These are phyloP conservation scores for Xestoiulus laeticollis DNA, from an alignment of 2,888 invertebrate species.

Conservation along the genomic window DNA sequence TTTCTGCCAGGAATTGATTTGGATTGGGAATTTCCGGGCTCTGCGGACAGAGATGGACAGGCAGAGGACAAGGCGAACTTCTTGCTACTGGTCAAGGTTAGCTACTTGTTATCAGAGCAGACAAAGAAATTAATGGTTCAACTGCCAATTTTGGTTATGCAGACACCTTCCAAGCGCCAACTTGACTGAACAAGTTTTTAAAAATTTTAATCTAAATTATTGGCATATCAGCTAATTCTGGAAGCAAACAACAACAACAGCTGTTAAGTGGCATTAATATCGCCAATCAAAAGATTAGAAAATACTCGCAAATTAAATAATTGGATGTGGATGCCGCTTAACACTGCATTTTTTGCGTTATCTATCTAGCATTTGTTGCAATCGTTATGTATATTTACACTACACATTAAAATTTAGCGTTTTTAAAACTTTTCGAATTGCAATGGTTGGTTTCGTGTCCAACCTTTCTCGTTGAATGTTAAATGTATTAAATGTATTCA, in stretches of 20 bases:
- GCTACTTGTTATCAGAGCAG: slow-evolving; percentile 8
- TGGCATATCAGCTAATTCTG: background rate
- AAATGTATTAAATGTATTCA: background rate
- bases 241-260: background rate
- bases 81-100: slow-evolving; percentile 56
- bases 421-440: too few species aligned
- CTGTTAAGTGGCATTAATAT: background rate
- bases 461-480: too few species aligned
- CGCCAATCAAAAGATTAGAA: background rate
- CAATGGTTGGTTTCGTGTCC: too few species aligned
- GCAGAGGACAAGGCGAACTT: slow-evolving; percentile 57
- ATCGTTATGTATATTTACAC: too few species aligned
- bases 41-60: slow-evolving; percentile 57
- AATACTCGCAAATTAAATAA: too few species aligned
- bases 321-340: too few species aligned
- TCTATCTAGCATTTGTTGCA: too few species aligned
- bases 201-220: background rate
- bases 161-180: background rate
- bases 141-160: background rate
- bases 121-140: background rate
- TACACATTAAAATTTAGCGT: too few species aligned
- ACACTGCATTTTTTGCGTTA: too few species aligned
- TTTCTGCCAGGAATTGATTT: slow-evolving; percentile 60
- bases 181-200: background rate
- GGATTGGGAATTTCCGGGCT: slow-evolving; percentile 64